phyloP scores from a whole-genome alignment of 2,888 invertebrate species.

The Adela reaumurella region DNA sequence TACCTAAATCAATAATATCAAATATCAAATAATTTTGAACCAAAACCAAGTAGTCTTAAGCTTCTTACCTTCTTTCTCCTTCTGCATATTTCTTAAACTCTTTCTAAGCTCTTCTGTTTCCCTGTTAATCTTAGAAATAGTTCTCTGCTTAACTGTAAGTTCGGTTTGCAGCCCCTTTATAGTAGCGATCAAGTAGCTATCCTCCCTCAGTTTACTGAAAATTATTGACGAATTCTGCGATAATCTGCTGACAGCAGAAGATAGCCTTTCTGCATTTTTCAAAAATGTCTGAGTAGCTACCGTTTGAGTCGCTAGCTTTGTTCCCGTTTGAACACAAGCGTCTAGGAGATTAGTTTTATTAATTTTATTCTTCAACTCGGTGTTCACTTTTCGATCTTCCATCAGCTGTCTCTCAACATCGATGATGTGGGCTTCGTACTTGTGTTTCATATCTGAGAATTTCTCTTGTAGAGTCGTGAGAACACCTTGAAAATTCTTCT shows the following conservation, averaged over 20 bases:
- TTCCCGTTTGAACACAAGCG: conserved; percentile 46
- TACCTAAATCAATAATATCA: no score
- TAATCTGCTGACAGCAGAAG: conserved; percentile 47
- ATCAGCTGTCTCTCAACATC: conserved; percentile 66
- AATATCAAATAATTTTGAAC: no score
- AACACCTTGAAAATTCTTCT: conserved; percentile 66
- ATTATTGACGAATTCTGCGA: conserved; percentile 53
- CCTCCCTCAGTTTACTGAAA: conserved; percentile 60
- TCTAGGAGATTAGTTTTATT: conserved; percentile 31
- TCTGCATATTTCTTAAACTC: conserved; percentile 71
- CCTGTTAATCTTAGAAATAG: conserved; percentile 65
- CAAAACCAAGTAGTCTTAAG: no score
- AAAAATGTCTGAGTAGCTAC: conserved; percentile 33
- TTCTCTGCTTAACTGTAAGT: conserved; percentile 69
- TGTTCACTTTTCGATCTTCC: conserved; percentile 42
- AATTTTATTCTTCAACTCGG: conserved; percentile 53
- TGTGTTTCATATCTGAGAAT: conserved; percentile 72
- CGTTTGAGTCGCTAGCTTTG: conserved; percentile 21
- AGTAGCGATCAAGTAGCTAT: conserved; percentile 73
- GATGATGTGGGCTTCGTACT: conserved; percentile 71
- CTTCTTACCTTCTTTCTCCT: conserved; percentile 64
- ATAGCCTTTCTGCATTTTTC: conserved; percentile 30
- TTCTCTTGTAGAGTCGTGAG: conserved; percentile 71
- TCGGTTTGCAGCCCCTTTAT: conserved; percentile 76
- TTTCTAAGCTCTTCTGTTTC: conserved; percentile 74